Evolutionary conservation across 2,797 vertebrate genomes (phyloP), one percentile per base, ranked within the genome.

Genomic region (Poeciliopsis gracilis): DNA sequence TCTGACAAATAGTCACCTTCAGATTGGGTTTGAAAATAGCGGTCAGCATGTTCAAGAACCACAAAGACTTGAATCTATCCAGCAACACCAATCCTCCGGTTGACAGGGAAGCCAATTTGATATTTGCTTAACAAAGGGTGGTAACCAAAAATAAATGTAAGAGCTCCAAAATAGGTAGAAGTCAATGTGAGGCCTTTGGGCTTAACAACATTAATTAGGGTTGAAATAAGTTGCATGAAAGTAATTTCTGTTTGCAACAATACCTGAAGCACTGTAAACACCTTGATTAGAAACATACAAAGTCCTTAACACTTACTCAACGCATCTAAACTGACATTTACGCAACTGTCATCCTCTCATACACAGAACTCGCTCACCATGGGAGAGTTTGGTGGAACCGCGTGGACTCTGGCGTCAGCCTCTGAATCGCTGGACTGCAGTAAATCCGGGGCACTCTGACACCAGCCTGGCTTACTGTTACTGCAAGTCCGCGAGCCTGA

Each of bases 331-430:
- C 15, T 18, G 36, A 20, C 33, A 61, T 61, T 61, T 61, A 16
- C 28, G 5, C 28, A 61, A 2, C 28, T 6, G 57, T 1, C 13
- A 7, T 30, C 5, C 59, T 33, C 30, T 61, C 15, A 15, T 6
- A 30, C 57, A 30, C 28, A 61, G 59, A 33, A 33, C 30, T 63
- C 63, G 85, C 93, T 93, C 84, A 94, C 90, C 84, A 43, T 93
- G 1, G 95, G 96, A 41, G 96, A 95, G 86, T 96, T 96, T n/a
- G 96, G 95, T 0, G 96, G 96, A 55, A 91, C 96, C 0, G 92
- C 83, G 88, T 95, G 86, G 9, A 84, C 66, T 45, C 94, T 91
- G 81, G 77, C 78, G 41, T 94, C 95, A 16, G 73, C 77, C 46
- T 95, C 95, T 1, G 95, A 96, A 4, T 93, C 95, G 28, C 93